A percentile compares a stretch with the other conserved stretches of the same genome.
These are phyloP conservation scores for Dendrocincla fuliginosa DNA, from an alignment of 2,797 vertebrate species.

Conservation along the genomic window DNA sequence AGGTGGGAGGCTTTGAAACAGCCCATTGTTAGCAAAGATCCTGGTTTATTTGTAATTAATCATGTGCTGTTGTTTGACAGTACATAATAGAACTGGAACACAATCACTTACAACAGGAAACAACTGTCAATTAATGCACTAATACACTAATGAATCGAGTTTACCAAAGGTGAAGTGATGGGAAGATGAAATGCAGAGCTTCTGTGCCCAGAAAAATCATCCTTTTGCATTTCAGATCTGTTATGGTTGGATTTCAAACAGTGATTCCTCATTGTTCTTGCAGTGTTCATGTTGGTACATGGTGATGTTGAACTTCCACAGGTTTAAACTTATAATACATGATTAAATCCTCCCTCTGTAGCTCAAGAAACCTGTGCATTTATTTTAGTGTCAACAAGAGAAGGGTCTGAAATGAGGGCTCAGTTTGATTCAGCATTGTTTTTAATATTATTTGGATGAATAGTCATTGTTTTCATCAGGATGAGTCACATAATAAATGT, in stretches of 20 bases:
- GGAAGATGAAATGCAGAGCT: not conserved
- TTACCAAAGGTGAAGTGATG: slow-evolving; percentile 46
- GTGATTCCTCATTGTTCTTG: not conserved
- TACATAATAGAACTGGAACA: slow-evolving; percentile 62
- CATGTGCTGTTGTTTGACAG: slow-evolving; percentile 62
- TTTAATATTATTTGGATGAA: not conserved
- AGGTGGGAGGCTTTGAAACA: not conserved
- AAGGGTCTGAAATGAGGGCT: not conserved
- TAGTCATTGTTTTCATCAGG: not conserved
- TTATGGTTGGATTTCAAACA: not conserved
- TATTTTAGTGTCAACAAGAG: not conserved
- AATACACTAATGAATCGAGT: slow-evolving; percentile 72
- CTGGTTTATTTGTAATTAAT: slow-evolving; percentile 72
- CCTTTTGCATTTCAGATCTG: not conserved
- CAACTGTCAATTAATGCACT: slow-evolving; percentile 70
- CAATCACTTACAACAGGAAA: slow-evolving; percentile 68
- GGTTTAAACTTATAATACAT: rapidly evolving
- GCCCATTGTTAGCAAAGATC: slow-evolving; percentile 26
- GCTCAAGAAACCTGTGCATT: not conserved
- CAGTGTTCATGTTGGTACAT: rapidly evolving
- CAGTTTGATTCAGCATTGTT: not conserved
- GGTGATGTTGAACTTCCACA: not conserved
- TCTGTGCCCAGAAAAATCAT: not conserved
- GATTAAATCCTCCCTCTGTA: not conserved
- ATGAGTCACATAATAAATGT: not conserved